phyloP scores from a whole-genome alignment of 2,888 invertebrate species.

The Macaria notata region DNA sequence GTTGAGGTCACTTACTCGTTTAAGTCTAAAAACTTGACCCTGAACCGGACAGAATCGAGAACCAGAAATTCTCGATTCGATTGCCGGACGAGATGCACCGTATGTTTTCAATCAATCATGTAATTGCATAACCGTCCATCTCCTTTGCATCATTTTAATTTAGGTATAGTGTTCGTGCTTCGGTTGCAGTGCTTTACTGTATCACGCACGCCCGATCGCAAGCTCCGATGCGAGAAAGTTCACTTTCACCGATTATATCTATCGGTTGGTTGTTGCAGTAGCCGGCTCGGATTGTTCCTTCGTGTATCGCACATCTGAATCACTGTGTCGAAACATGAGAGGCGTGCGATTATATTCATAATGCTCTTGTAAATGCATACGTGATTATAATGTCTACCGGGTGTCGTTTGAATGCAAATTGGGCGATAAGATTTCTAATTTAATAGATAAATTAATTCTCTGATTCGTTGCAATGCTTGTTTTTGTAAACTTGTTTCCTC shows the following conservation, averaged over 20 bases:
- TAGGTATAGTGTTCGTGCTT: slow-evolving; percentile 22
- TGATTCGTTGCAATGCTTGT: too few species aligned
- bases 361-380: slow-evolving; percentile 5
- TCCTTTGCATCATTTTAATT: slow-evolving; percentile 22
- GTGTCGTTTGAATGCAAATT: slow-evolving; percentile 11
- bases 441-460: not conserved
- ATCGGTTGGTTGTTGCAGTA: slow-evolving; percentile 37
- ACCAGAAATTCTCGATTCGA: slow-evolving; percentile 32
- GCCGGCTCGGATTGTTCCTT: slow-evolving; percentile 28
- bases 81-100: slow-evolving; percentile 16
- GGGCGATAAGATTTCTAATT: slow-evolving; percentile 12
- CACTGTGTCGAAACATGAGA: slow-evolving; percentile 28
- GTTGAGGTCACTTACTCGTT: slow-evolving; percentile 27
- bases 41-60: slow-evolving; percentile 24
- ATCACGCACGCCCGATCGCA: slow-evolving; percentile 43
- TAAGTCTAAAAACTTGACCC: slow-evolving; percentile 28
- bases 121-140: slow-evolving; percentile 30
- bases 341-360: slow-evolving; percentile 15
- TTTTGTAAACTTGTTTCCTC: too few species aligned
- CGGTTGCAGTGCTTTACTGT: slow-evolving; percentile 29
- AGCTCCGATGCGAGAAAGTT: slow-evolving; percentile 62
- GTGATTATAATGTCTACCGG: slow-evolving; percentile 1
- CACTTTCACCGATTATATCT: slow-evolving; percentile 59
- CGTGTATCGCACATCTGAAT: slow-evolving; percentile 26
- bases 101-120: slow-evolving; percentile 20